Percentiles rank a stretch among this genome's conserved stretches.
phyloP scores from a whole-genome alignment of 1,140 invertebrate species.

The Uloborus diversus region DNA sequence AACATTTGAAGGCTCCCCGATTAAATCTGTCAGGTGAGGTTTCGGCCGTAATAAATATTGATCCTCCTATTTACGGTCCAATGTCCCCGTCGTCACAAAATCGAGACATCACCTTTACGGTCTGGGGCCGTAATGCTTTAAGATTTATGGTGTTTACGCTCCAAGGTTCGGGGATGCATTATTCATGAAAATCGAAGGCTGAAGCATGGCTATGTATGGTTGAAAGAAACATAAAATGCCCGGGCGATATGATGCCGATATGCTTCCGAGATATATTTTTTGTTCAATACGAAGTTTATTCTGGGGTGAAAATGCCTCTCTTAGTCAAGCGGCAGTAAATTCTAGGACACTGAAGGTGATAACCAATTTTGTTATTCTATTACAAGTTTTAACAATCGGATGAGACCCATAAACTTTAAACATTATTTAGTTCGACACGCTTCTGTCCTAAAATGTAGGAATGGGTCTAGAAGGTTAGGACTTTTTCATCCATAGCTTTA shows the following conservation, averaged over 20 bases:
- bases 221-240: conserved; percentile 22
- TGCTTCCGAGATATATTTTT: no score
- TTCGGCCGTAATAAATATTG: conserved; percentile 46
- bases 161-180: conserved; percentile 42
- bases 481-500: no score
- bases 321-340: no score
- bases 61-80: conserved; percentile 42
- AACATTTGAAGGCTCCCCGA: conserved; percentile 21
- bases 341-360: no score
- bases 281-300: no score
- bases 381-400: no score
- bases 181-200: conserved; percentile 50
- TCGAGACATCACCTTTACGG: conserved; percentile 51
- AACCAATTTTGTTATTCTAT: no score
- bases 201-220: conserved; percentile 9
- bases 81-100: conserved; percentile 34
- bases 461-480: no score
- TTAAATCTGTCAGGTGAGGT: conserved; percentile 39
- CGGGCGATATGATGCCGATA: not conserved
- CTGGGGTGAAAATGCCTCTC: no score
- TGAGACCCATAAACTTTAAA: no score
- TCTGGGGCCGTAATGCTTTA: conserved; percentile 34
- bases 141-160: conserved; percentile 54
- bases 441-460: no score
- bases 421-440: no score